Evolutionary conservation across 2,888 invertebrate species (phyloP), one percentile per base, ranked within the genome.

Genomic region (Belgica antarctica): DNA sequence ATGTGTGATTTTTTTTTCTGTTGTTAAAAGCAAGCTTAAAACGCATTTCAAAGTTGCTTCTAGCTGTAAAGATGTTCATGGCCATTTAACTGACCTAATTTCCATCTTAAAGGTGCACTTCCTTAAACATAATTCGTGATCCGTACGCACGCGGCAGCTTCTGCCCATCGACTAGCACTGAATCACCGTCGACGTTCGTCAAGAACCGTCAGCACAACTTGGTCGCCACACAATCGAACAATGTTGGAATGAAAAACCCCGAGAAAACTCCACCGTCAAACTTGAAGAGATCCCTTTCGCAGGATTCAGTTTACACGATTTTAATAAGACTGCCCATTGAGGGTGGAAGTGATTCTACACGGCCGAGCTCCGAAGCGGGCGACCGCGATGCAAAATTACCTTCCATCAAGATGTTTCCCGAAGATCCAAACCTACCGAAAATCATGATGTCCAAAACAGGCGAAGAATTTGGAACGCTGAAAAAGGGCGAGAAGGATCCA

Each of bases 271-370:
- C 88, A 19, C 82, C 83, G 10, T 83, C 83, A 72, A 85, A 84
- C 74, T 85, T 87, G 75, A 70, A 70, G 41, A 59, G 70, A 34
- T 85, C 86, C 15, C 84, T 85, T 8, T 88, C 88, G 66, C 87
- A 86, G 73, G 89, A 89, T 75, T 88, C 88, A 36, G 92, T 95
- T 52, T 96, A 96, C 83, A 96, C 96, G 71, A 96, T 96, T 76
- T 83, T 96, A 73, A 96, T 96, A 75, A 85, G 90, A 75, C 83
- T 96, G 74, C 93, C 94, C 17, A 85, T 86, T 71, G 84, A 85
- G 71, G 77, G 78, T 24, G 78, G 76, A 7, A 47, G 47, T 47
- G 65, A 47, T 25, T 19, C 65, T 15, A n/a, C 27, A 17, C 17
- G 47, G 73, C 75, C 75, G 73, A 81, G 84, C 71, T 27, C 57